Conservation (phyloP, 2,113 vertebrate genomes). For the Panthera leo region DNA sequence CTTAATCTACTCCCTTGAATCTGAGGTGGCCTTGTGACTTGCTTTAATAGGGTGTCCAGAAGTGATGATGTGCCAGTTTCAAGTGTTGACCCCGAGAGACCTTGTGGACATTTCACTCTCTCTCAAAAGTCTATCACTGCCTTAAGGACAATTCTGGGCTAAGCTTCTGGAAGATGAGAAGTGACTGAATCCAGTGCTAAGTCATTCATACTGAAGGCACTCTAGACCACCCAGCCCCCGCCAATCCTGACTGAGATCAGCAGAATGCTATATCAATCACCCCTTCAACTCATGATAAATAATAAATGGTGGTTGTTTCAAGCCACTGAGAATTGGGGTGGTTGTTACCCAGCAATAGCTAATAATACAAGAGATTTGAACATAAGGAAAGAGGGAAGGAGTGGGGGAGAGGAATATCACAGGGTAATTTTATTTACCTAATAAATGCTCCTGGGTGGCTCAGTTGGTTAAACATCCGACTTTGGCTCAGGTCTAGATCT, state of each 20-base stretch:
- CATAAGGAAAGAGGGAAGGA: neutral
- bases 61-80: neutral
- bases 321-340: neutral
- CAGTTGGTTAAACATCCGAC: too few relatives aligned
- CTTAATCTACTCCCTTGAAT: neutral
- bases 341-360: neutral
- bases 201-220: neutral
- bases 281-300: neutral
- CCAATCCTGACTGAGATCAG: neutral
- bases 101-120: neutral
- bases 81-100: neutral
- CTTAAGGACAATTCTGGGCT: neutral
- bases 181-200: neutral
- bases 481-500: too few relatives aligned
- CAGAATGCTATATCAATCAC: neutral
- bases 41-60: neutral
- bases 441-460: neutral
- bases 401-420: neutral
- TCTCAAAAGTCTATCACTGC: neutral
- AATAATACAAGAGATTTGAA: neutral
- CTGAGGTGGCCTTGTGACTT: neutral
- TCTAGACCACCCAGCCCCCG: too few relatives aligned
- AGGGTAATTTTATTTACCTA: neutral
- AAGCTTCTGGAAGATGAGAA: neutral
- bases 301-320: neutral